Percentiles rank a stretch among this genome's conserved stretches.
These are phyloP conservation scores for Ptiloglossa arizonensis DNA, from an alignment of 1,140 invertebrate species.

Conservation along the genomic window DNA sequence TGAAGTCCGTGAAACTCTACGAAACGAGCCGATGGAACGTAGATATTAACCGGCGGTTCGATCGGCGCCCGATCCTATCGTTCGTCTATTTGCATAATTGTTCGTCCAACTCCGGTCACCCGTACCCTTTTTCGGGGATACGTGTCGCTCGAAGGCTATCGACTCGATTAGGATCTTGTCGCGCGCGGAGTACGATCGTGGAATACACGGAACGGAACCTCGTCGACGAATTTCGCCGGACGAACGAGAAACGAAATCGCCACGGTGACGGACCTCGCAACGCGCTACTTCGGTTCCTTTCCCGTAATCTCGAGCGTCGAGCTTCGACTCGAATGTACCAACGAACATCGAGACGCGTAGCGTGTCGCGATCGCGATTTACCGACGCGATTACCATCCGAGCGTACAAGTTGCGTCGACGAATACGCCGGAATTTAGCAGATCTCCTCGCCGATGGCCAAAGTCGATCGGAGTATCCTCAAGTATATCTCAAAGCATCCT, in stretches of 20 bases:
- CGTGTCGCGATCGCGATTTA: too few relatives aligned
- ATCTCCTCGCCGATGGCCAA: too few relatives aligned
- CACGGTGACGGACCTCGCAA: too few relatives aligned
- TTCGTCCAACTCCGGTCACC: constrained; percentile 14
- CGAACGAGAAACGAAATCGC: neutral
- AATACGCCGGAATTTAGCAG: too few relatives aligned
- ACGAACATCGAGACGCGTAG: too few relatives aligned
- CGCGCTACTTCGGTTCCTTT: too few relatives aligned
- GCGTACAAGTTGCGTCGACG: too few relatives aligned
- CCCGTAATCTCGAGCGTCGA: too few relatives aligned
- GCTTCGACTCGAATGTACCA: too few relatives aligned
- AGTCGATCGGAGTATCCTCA: too few relatives aligned
- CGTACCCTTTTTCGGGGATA: neutral
- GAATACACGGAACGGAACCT: neutral
- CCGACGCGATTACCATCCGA: too few relatives aligned
- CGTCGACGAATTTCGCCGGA: neutral
- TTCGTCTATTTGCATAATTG: constrained; percentile 42
- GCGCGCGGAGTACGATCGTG: neutral
- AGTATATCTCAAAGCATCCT: too few relatives aligned
- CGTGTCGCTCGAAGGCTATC: neutral
- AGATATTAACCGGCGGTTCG: constrained; percentile 29
- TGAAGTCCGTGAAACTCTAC: constrained; percentile 32
- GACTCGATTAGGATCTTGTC: constrained; percentile 21
- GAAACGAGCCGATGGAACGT: constrained; percentile 30
- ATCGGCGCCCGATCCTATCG: constrained; percentile 38